These are phyloP conservation scores for Seriola dumerili DNA, from an alignment of 2,113 vertebrate species.

Conservation along the genomic window DNA sequence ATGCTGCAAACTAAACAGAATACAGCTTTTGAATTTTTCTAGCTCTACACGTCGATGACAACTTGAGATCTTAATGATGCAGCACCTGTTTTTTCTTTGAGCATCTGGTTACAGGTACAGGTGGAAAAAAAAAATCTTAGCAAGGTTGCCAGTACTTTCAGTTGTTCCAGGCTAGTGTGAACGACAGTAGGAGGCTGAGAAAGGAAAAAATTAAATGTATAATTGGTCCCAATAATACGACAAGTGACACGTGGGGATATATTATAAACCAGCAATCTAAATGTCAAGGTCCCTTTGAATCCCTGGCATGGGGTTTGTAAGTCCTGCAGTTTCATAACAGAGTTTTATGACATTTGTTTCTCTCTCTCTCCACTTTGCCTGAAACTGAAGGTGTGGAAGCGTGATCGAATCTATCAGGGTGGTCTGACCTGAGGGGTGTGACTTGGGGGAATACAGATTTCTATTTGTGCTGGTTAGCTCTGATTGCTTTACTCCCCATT, in stretches of 20 bases:
- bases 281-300: conserved; percentile 19
- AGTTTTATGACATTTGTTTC: conserved; percentile 37
- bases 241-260: not conserved
- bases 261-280: conserved; percentile 13
- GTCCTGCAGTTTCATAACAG: conserved; percentile 16
- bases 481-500: conserved; percentile 54
- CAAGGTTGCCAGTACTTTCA: not conserved
- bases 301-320: not conserved
- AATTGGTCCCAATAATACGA: not conserved
- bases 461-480: conserved; percentile 54
- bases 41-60: not conserved
- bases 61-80: not conserved
- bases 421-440: conserved; percentile 24
- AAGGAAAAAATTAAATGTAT: not conserved
- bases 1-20: conserved; percentile 1
- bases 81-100: not conserved
- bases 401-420: conserved; percentile 28
- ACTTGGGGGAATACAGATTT: conserved; percentile 46
- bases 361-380: conserved; percentile 3
- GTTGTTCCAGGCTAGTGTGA: not conserved
- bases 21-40: not conserved
- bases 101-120: not conserved
- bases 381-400: conserved; percentile 17
- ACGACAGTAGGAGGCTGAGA: not conserved
- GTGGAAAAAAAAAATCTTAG: not conserved